Evolutionary conservation across 2,797 vertebrate species (phyloP).

Genomic region (Syngnathus acus): DNA sequence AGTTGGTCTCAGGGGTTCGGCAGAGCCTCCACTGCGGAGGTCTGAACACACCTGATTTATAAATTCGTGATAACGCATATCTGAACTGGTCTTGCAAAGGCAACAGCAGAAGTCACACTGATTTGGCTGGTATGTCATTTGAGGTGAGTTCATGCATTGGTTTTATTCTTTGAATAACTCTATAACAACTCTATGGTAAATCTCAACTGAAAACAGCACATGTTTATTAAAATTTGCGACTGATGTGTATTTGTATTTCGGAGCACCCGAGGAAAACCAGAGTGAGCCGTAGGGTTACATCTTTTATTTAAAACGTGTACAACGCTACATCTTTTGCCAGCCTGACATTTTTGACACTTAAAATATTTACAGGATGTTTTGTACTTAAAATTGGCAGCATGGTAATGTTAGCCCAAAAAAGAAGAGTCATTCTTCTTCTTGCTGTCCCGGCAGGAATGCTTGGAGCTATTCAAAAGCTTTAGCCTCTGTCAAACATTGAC

Average conservation of each 20-base stretch:
- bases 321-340: background rate
- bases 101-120: too few relatives aligned
- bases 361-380: background rate
- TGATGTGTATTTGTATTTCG: background rate
- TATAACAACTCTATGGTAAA: background rate
- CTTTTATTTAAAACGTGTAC: background rate
- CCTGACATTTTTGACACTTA: background rate
- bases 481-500: slow-evolving; percentile 25
- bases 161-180: too few relatives aligned
- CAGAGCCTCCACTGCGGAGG: too few relatives aligned
- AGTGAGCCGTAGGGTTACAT: background rate
- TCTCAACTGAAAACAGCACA: slow-evolving; percentile 13
- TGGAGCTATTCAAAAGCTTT: slow-evolving; percentile 9
- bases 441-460: slow-evolving; percentile 21
- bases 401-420: background rate
- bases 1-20: too few relatives aligned
- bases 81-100: too few relatives aligned
- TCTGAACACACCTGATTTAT: too few relatives aligned
- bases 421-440: background rate
- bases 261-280: background rate
- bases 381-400: background rate
- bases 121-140: too few relatives aligned
- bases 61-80: too few relatives aligned
- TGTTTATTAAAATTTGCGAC: slow-evolving; percentile 22
- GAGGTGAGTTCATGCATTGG: too few relatives aligned